Evolutionary conservation across 2,797 vertebrate species (phyloP), one percentile per base, ranked within the genome.

Genomic region (Chelmon rostratus): DNA sequence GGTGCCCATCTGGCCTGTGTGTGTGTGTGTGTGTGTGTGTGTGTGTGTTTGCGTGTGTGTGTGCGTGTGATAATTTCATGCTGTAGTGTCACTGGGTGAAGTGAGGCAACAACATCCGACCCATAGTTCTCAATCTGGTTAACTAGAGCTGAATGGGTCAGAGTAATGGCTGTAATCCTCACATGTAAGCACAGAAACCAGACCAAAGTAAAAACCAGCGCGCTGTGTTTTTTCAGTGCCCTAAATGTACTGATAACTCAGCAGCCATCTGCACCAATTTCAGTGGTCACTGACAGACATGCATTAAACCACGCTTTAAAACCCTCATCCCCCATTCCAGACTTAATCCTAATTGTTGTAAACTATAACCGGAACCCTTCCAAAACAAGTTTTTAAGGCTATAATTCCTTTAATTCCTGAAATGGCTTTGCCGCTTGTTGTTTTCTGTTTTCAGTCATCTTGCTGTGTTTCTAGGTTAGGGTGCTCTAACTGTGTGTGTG

Each of bases 81-180:
- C 46, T 52, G 44, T 64, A 73, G 66, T 82, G 68, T 80, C 70
- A 42, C 2, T 19, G 71, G 71, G 71, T 73, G 71, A 87, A 79
- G 25, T 70, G 64, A 85, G 71, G 76, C 61, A 76, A 74, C 44
- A 8, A 31, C 35, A 4, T 59, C 57, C 57, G 54, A 80, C 79
- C 47, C 46, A n/a, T 11, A 59, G 59, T 77, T 84, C 66, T 73
- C 83, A 86, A 90, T 91, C 87, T 88, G 72, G 86, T 88, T 89
- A 83, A 84, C 81, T 82, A 73, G 70, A 86, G 79, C 75, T 86
- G 84, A 86, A 79, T 69, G 73, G 76, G 76, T 83, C 76, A 73
- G 65, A 68, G 63, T 87, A 79, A 76, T 78, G 54, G 68, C 76
- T 75, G 47, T 78, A 79, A 82, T 87, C 86, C 79, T 88, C 77